phyloP scores from a whole-genome alignment of 2,888 invertebrate genomes.

The Caenorhabditis angaria region DNA sequence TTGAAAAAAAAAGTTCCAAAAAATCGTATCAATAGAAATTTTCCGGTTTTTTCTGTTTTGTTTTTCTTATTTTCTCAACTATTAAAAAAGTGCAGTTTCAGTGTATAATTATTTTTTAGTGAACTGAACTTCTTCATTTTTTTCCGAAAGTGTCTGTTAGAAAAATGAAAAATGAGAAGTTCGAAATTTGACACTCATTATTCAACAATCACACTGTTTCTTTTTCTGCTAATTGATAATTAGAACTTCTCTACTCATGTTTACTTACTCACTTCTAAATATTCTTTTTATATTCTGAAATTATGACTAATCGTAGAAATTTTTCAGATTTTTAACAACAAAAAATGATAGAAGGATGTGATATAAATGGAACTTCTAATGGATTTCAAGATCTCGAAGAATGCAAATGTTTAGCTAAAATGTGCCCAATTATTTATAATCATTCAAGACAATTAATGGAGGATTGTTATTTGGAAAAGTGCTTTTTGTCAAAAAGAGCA shows the following conservation, averaged over 20 bases:
- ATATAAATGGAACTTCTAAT: too few relatives aligned
- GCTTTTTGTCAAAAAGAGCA: conserved; percentile 53
- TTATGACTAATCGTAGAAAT: conserved; percentile 1
- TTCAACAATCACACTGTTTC: not conserved
- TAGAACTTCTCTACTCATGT: not conserved
- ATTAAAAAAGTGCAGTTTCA: too few relatives aligned
- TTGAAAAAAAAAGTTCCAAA: too few relatives aligned
- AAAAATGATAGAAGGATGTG: conserved; percentile 8
- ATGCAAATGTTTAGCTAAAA: conserved; percentile 38
- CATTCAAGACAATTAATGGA: conserved; percentile 45
- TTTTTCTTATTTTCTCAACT: too few relatives aligned
- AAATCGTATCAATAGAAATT: too few relatives aligned
- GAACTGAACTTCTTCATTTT: too few relatives aligned
- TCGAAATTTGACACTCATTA: conserved; percentile 30
- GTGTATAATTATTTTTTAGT: too few relatives aligned
- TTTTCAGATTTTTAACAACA: conserved; percentile 14
- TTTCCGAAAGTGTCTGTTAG: too few relatives aligned
- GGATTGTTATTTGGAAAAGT: conserved; percentile 53
- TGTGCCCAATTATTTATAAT: conserved; percentile 46
- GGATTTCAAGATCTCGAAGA: conserved; percentile 11
- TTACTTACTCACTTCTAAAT: conserved; percentile 11
- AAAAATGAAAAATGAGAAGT: not conserved
- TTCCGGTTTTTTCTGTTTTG: too few relatives aligned
- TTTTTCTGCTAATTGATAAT: conserved; percentile 2
- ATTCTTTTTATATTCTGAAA: not conserved